Percentiles rank a stretch among this genome's conserved stretches.
Conservation (phyloP, 1,140 invertebrate species). For the Bemisia tabaci region DNA sequence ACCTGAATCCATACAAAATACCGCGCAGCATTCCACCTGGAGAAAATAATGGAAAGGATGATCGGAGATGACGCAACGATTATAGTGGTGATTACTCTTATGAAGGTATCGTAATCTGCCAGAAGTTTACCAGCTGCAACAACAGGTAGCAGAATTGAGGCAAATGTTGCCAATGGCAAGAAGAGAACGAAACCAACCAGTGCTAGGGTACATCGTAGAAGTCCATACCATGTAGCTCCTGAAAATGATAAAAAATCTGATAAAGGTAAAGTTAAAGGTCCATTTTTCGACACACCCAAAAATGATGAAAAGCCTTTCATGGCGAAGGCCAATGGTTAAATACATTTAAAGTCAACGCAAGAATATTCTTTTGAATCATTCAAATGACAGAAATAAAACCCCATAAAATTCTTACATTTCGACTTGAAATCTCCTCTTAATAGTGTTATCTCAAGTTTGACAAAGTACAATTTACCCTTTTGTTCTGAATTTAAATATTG, state of each 20-base stretch:
- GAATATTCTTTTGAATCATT: too few species aligned
- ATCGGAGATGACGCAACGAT: constrained; percentile 8
- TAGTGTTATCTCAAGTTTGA: too few species aligned
- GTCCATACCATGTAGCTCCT: constrained; percentile 42
- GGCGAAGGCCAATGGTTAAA: neutral
- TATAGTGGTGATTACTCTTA: constrained; percentile 2
- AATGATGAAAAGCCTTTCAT: neutral
- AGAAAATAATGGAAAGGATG: constrained; percentile 9
- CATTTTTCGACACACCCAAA: neutral
- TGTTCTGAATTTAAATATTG: too few species aligned
- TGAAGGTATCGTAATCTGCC: constrained; percentile 8
- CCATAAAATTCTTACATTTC: too few species aligned
- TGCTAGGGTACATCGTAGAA: constrained; percentile 58
- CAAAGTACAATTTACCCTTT: too few species aligned
- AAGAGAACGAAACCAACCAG: constrained; percentile 61
- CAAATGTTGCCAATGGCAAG: constrained; percentile 57
- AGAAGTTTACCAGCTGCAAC: constrained; percentile 46
- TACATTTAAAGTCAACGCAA: neutral
- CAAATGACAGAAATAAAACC: too few species aligned
- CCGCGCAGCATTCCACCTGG: constrained; percentile 5
- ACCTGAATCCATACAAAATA: constrained; percentile 5
- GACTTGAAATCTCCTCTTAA: too few species aligned
- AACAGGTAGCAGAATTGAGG: constrained; percentile 54
- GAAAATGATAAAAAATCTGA: neutral
- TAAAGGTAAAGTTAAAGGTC: neutral